Conservation (phyloP, 2,888 invertebrate species). For the Loripinus fragilis region DNA sequence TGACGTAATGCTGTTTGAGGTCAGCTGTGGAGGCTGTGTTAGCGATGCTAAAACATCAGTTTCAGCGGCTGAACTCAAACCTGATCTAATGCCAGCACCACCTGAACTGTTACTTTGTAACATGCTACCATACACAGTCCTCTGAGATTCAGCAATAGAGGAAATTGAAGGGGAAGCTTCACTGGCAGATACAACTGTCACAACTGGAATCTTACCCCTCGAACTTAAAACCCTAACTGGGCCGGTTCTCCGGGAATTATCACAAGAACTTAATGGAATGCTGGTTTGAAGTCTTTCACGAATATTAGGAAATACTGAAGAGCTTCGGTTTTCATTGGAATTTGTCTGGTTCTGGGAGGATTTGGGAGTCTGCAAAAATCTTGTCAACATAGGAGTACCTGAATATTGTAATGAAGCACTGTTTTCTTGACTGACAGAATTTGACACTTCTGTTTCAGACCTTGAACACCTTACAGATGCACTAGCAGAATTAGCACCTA, state of each 20-base stretch:
- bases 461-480: background rate
- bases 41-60: background rate
- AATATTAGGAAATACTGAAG: conserved; percentile 38
- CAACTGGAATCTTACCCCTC: conserved; percentile 37
- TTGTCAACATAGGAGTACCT: background rate
- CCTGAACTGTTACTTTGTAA: background rate
- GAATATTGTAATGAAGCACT: background rate
- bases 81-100: background rate
- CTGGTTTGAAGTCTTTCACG: conserved; percentile 44
- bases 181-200: conserved; percentile 40
- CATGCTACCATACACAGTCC: background rate
- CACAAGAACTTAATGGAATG: conserved; percentile 26
- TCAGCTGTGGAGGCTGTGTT: no score
- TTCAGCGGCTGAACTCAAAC: background rate
- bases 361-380: background rate
- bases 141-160: background rate
- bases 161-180: background rate
- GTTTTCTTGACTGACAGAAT: background rate
- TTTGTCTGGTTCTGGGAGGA: background rate
- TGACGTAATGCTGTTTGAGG: background rate
- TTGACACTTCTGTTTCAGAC: background rate
- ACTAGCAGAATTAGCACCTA: background rate
- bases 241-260: background rate
- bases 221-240: background rate
- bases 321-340: background rate